Evolutionary conservation across 2,888 invertebrate genomes (phyloP), one percentile per base, ranked within the genome.

Genomic region (Tipula confusa): DNA sequence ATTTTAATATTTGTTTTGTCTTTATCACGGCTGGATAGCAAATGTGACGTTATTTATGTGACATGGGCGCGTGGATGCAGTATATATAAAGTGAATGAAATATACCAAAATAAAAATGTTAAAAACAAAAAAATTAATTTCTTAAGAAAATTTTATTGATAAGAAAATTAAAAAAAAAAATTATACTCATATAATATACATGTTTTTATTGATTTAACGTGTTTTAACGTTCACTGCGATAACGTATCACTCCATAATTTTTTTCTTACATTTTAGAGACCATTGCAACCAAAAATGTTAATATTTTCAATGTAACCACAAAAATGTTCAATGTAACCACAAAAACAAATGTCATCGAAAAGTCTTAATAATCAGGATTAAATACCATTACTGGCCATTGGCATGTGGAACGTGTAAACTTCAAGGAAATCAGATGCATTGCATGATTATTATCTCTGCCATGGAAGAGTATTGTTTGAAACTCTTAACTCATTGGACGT

Each of bases 21-120:
- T 64, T 64, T 64, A 64, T 64, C 64, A 64, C 64, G 13, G 64
- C 24, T 64, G 64, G 64, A 64, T 64, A 64, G 64, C 64, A 64
- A 64, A 64, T 64, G 64, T 64, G 64, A 64, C 64, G 64, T 64
- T 64, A 64, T 64, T 64, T 64, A 64, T 64, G 64, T 64, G 64
- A 64, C 64, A 64, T 6, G 24, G 64, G 64, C 64, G 64, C 64
- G 64, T 64, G 64, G 64, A 64, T 15, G 64, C 64, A 64, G 64
- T 64, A 15, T 15, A 43, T 43, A 43, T 15, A 15, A 15, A 43
- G n/a, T 24, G 9, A 24, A n/a, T n/a, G 24, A 64, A 64, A 18
- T 33, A 33, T 18, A 64, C 64, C 24, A 64, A 64, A 64, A 64
- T 64, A 64, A 64, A 64, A 64, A 64, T 64, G 64, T 64, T 24